Evolutionary conservation across 2,888 invertebrate genomes (phyloP).

Genomic region (Drosophila mimica): DNA sequence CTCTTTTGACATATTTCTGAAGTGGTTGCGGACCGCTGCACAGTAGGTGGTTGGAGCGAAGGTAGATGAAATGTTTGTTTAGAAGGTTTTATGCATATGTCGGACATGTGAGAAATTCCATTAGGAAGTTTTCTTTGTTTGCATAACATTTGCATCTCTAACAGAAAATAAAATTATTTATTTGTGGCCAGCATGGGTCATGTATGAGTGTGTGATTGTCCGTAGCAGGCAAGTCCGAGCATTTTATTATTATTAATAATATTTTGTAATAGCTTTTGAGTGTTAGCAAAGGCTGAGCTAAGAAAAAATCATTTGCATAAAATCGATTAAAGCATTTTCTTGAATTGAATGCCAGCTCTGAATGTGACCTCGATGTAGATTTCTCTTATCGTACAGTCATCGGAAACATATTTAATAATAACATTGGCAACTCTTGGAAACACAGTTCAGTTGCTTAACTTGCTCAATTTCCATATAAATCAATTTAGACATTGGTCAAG

Average conservation of each 20-base stretch:
- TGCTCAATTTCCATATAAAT: neutral
- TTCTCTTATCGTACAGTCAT: constrained; percentile 3
- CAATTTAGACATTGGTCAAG: neutral
- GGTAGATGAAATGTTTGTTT: constrained; percentile 55
- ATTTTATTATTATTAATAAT: constrained; percentile 74
- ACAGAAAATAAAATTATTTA: constrained; percentile 75
- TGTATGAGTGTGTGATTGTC: neutral
- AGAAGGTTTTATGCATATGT: constrained; percentile 78
- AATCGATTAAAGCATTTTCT: constrained; percentile 74
- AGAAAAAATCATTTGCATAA: constrained; percentile 77
- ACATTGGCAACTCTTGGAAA: neutral
- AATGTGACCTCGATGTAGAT: neutral
- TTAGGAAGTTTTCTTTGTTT: constrained; percentile 78
- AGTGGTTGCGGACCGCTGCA: constrained; percentile 44
- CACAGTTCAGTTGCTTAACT: neutral
- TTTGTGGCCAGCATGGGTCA: constrained; percentile 55
- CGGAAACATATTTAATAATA: constrained; percentile 1
- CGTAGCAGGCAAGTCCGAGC: constrained; percentile 34
- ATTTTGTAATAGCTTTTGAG: constrained; percentile 80
- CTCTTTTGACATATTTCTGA: constrained; percentile 65
- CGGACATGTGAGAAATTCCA: constrained; percentile 79
- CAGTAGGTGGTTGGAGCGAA: constrained; percentile 11
- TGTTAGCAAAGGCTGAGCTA: constrained; percentile 52
- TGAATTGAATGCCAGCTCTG: constrained; percentile 41
- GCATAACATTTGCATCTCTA: constrained; percentile 75